Base-by-base conservation (phyloP, 1,140 invertebrate genomes). In the Nymphalis io region DNA sequence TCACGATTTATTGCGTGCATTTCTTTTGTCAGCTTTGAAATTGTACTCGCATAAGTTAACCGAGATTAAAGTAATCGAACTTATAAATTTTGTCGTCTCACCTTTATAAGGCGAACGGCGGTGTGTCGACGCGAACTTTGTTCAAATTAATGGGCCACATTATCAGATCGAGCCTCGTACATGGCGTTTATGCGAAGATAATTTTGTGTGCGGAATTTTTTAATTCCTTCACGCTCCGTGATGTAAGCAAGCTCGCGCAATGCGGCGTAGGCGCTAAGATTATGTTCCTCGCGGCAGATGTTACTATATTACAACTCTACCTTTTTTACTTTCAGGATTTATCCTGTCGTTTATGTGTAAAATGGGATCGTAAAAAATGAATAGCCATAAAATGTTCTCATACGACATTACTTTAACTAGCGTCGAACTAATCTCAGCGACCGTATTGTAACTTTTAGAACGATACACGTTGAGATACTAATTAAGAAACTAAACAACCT, bases 11-110 rank as follows among this genome's bases (percentile, higher is more conserved):
- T 90, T 84, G 85, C 87, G 78, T 89, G 88, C 89, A 91, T 91
- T 91, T 91, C 89, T 91, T 91, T 91, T 91, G 89, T 91, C 89
- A 91, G 88, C 86, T 89, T 90, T 88, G 86, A 88, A 91, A 90
- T 91, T 90, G 88, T 90, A 91, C 85, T 88, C 89, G 88, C 88
- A 91, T 91, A 91, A 90, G 88, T 91, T 90, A 91, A 80, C 82
- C 84, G 83, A 91, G 89, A 91, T 91, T 90, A 91, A 91, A 91
- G 86, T 91, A 91, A 91, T 91, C 89, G 89, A 91, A 91, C 89
- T 90, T 91, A 91, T 91, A 91, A 91, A 91, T 91, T 91, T 90
- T 90, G 89, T 90, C 89, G 85, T 82, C 87, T 91, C 89, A 91
- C 87, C 88, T 91, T 83, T 91, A 88, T 86, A 89, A 83, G 86